Conservation (phyloP, 2,888 invertebrate genomes). For the Thera obeliscata region DNA sequence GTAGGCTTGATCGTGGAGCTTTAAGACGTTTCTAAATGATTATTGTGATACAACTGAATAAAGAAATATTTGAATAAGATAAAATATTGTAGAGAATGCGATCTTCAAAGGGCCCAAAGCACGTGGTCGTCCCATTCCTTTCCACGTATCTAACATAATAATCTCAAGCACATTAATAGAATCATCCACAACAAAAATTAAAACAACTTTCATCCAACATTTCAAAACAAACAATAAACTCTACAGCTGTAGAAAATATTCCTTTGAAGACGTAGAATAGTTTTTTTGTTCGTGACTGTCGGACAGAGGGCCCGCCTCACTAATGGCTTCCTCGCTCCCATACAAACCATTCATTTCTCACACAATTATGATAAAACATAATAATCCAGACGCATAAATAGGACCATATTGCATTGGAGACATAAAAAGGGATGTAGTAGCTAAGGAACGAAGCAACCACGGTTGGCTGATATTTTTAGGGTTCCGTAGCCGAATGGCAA, state of each 20-base stretch:
- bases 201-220: constrained; percentile 22
- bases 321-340: constrained; percentile 47
- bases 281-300: constrained; percentile 30
- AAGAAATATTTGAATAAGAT: too few species aligned
- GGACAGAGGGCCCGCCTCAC: constrained; percentile 51
- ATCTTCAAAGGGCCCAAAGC: not conserved
- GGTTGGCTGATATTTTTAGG: not conserved
- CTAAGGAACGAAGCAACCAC: constrained; percentile 13
- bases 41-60: too few species aligned
- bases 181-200: constrained; percentile 14
- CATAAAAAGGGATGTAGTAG: constrained; percentile 25
- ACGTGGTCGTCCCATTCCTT: not conserved
- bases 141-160: not conserved
- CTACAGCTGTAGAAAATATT: constrained; percentile 33
- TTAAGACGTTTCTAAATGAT: too few species aligned
- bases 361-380: constrained; percentile 50
- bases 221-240: constrained; percentile 37
- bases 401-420: constrained; percentile 27
- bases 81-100: not conserved
- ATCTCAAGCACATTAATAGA: constrained; percentile 1
- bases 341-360: constrained; percentile 52
- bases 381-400: constrained; percentile 38
- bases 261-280: constrained; percentile 39
- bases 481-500: too few species aligned
- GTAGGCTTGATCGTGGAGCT: too few species aligned